Evolutionary conservation across 2,113 vertebrate genomes (phyloP).

Genomic region (Amphilophus citrinellus): DNA sequence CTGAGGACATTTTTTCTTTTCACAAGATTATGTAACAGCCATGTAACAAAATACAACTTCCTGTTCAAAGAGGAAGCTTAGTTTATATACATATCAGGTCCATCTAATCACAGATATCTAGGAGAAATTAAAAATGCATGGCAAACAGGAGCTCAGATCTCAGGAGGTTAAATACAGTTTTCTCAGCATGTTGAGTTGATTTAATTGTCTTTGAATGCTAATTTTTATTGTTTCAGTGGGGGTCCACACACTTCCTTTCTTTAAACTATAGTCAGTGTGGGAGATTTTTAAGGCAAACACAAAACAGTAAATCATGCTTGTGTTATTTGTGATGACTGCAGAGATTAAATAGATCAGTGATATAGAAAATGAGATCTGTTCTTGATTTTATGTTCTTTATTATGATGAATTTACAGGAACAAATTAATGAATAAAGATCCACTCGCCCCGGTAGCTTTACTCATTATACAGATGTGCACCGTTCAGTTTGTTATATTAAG

Average conservation of each 20-base stretch:
- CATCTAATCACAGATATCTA: too few relatives aligned
- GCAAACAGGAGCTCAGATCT: too few relatives aligned
- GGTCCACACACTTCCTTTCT: neutral
- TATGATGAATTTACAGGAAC: neutral
- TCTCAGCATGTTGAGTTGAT: fast-evolving
- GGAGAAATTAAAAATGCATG: too few relatives aligned
- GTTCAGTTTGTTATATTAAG: neutral
- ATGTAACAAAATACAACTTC: too few relatives aligned
- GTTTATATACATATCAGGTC: too few relatives aligned
- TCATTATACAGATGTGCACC: neutral
- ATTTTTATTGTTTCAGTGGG: neutral
- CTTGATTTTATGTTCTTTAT: neutral
- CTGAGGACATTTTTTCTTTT: too few relatives aligned
- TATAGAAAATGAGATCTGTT: neutral
- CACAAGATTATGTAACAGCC: too few relatives aligned
- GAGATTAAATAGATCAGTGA: neutral
- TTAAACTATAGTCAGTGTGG: neutral
- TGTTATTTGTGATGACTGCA: neutral
- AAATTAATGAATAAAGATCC: neutral
- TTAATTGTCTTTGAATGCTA: neutral
- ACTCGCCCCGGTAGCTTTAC: neutral
- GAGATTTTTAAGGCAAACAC: neutral
- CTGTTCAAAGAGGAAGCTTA: too few relatives aligned
- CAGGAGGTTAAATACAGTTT: neutral
- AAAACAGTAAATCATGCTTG: neutral